Evolutionary conservation across 2,888 invertebrate genomes (phyloP), one percentile per base, ranked within the genome.

Genomic region (Eristalis arbustorum): DNA sequence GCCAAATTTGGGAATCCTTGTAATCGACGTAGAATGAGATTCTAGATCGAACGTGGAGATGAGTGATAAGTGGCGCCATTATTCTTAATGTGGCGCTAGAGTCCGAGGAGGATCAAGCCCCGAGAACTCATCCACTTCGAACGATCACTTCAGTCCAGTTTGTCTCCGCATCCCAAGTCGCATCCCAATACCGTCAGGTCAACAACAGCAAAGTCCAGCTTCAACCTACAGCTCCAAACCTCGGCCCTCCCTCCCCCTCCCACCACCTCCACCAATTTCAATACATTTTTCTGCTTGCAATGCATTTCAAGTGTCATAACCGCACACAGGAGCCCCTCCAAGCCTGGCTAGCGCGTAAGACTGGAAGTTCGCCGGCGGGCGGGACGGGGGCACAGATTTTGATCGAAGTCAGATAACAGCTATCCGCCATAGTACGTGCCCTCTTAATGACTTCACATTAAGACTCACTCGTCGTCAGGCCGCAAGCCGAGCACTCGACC

Each of bases 371-470:
- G 18, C 18, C 18, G 49, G 49, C 8, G 25, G 31, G 37, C 73
- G 67, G 6, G 42, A 6, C 3, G n/a, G 49, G 18, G 49, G 49
- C 49, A 28, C 84, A 73, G 37, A 72, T 84, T 63, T 63, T 59
- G 81, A 81, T 80, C 63, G 22, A 49, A 11, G 63, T 72, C 49
- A n/a, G 80, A 81, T 80, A 84, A 81, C 63, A 75, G 49, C 42
- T 56, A 69, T 74, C 61, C 42, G 25, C 66, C 14, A 62, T 49
- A 34, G 71, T 68, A 72, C 73, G 81, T 72, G 75, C 63, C 84
- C 64, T 61, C 64, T 73, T 84, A 84, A 81, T 80, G 76, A 81
- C 71, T 49, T 77, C 67, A 37, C 64, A 69, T 68, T 63, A 56
- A 49, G 49, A 40, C 40, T 42, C 13, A 63, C 61, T 62, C 40